phyloP scores from a whole-genome alignment of 53 echinoderm and acorn worm genomes.

The Pentamera pediparva region DNA sequence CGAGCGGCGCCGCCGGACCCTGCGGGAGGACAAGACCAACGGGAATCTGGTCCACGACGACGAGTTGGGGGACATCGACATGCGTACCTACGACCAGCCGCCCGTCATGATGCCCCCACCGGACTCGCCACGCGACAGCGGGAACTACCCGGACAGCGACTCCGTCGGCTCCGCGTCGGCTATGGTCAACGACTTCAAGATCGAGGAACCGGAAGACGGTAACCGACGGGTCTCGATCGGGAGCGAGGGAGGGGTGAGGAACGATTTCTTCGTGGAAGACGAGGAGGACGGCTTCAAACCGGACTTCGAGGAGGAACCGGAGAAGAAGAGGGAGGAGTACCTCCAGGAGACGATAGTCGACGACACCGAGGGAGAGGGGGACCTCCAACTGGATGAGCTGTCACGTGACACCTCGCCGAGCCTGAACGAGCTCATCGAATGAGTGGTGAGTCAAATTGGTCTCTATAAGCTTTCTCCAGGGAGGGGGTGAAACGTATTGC shows the following conservation, averaged over 20 bases:
- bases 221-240: not conserved
- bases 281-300: not conserved
- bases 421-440: constrained; percentile 15
- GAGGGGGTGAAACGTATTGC: no score
- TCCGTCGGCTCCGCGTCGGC: not conserved
- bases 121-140: constrained; percentile 19
- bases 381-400: constrained; percentile 6
- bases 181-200: constrained; percentile 25
- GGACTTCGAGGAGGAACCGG: not conserved
- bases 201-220: constrained; percentile 25
- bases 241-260: not conserved
- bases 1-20: constrained; percentile 3
- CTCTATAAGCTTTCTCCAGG: no score
- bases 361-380: constrained; percentile 19
- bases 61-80: not conserved
- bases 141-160: constrained; percentile 2
- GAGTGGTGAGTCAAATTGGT: not conserved
- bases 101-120: constrained; percentile 1
- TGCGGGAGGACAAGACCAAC: not conserved
- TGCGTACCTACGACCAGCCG: constrained; percentile 4
- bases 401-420: constrained; percentile 17
- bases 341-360: constrained; percentile 15
- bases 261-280: not conserved
- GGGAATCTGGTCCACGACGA: not conserved
- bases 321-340: not conserved